Evolutionary conservation across 1,140 invertebrate species (phyloP).

Genomic region (Oncopodura yosiiana): DNA sequence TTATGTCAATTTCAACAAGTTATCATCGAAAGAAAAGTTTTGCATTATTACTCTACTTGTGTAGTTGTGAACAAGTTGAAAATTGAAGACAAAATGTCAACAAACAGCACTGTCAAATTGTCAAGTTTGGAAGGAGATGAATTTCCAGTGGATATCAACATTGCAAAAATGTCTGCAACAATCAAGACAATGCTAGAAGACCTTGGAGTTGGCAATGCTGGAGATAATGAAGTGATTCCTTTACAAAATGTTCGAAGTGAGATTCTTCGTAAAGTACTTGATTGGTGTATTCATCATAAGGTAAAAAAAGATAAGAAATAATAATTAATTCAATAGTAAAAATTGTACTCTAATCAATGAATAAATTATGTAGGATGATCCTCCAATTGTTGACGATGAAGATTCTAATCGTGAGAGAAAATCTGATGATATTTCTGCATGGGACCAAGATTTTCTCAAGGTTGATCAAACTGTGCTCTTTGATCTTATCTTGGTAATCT

Average conservation of each 20-base stretch:
- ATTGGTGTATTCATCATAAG: conserved; percentile 88
- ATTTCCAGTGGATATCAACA: conserved; percentile 94
- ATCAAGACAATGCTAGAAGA: conserved; percentile 72
- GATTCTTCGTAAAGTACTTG: conserved; percentile 93
- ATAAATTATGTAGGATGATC: conserved; percentile 59
- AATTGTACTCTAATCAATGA: background rate
- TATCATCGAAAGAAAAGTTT: background rate
- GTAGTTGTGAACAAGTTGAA: background rate
- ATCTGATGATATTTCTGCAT: conserved; percentile 96
- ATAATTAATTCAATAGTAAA: background rate
- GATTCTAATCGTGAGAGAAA: conserved; percentile 92
- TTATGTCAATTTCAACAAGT: too few species aligned
- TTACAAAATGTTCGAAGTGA: conserved; percentile 97
- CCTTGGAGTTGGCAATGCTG: conserved; percentile 84
- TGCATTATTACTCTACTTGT: background rate
- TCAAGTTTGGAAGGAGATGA: conserved; percentile 93
- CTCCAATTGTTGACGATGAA: conserved; percentile 87
- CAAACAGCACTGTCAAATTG: conserved; percentile 83
- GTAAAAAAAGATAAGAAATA: conserved; percentile 18
- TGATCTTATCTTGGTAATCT: conserved; percentile 68
- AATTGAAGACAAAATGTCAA: conserved; percentile 38
- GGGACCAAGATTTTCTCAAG: conserved; percentile 97
- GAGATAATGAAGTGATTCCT: conserved; percentile 83
- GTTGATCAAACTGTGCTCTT: conserved; percentile 95
- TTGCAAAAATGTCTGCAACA: conserved; percentile 94